Percentiles rank a stretch among this genome's conserved stretches.
phyloP scores from a whole-genome alignment of 2,113 vertebrate species.

The Porphyrio hochstetteri region DNA sequence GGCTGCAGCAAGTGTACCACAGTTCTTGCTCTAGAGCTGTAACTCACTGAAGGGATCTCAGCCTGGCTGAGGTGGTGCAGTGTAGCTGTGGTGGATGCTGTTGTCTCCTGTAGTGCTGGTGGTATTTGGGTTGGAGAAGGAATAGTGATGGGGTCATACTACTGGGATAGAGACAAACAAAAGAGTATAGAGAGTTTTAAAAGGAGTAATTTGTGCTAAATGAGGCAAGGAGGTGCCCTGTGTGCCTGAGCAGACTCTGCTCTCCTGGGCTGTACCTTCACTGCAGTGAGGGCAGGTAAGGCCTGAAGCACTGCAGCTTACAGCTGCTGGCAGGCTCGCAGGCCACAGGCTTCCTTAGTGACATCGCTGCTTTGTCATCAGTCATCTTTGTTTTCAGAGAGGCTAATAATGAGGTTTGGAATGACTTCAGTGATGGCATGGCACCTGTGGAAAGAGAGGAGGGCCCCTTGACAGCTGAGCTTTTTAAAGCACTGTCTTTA shows the following conservation, averaged over 20 bases:
- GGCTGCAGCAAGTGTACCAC: neutral
- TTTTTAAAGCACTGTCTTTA: neutral
- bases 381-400: neutral
- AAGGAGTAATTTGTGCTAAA: neutral
- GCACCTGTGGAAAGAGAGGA: neutral
- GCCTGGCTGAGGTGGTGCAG: neutral
- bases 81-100: neutral
- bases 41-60: neutral
- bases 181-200: neutral
- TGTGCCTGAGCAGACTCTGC: neutral
- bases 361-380: neutral
- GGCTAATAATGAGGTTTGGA: neutral
- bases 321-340: neutral
- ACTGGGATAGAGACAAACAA: neutral
- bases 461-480: neutral
- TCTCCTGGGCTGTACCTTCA: neutral
- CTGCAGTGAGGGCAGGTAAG: neutral
- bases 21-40: neutral
- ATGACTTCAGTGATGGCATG: neutral
- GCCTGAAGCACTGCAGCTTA: accelerated
- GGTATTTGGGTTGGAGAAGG: neutral
- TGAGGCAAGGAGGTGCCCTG: neutral
- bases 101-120: neutral
- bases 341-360: neutral
- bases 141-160: neutral